phyloP scores from a whole-genome alignment of 92 coral and sea anemone species.

The Diadumene lineata region DNA sequence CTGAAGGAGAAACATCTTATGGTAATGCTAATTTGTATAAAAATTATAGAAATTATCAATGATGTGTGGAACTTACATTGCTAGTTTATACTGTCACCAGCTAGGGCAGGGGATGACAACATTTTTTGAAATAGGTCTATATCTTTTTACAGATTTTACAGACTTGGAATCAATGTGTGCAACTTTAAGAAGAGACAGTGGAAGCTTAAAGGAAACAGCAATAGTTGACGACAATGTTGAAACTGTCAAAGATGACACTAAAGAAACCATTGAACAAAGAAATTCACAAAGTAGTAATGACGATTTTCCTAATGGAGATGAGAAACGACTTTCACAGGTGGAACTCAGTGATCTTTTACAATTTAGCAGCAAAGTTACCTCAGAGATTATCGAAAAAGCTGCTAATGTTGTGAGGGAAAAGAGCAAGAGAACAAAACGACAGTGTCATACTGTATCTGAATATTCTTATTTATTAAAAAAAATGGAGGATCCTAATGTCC shows the following conservation, averaged over 20 bases:
- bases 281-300: background rate
- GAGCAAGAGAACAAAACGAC: constrained; percentile 19
- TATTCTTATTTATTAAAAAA: constrained; percentile 71
- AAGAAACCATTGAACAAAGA: background rate
- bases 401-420: constrained; percentile 46
- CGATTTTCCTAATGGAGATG: constrained; percentile 22
- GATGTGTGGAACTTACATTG: background rate
- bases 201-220: constrained; percentile 67
- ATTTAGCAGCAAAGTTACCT: constrained; percentile 62
- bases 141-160: constrained; percentile 50
- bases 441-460: constrained; percentile 64
- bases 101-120: no score
- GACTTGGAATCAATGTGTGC: constrained; percentile 65
- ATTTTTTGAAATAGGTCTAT: no score
- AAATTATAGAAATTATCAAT: background rate
- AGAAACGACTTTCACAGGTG: constrained; percentile 44
- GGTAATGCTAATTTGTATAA: constrained; percentile 12
- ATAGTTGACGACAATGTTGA: constrained; percentile 71
- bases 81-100: no score
- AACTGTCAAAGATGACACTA: constrained; percentile 43
- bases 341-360: constrained; percentile 58
- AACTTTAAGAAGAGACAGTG: constrained; percentile 40
- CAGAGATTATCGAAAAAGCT: constrained; percentile 58
- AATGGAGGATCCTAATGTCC: constrained; percentile 42
- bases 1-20: constrained; percentile 51